Percentiles rank a stretch among this genome's conserved stretches.
Conservation (phyloP, 2,113 vertebrate genomes). For the Xyrauchen texanus region DNA sequence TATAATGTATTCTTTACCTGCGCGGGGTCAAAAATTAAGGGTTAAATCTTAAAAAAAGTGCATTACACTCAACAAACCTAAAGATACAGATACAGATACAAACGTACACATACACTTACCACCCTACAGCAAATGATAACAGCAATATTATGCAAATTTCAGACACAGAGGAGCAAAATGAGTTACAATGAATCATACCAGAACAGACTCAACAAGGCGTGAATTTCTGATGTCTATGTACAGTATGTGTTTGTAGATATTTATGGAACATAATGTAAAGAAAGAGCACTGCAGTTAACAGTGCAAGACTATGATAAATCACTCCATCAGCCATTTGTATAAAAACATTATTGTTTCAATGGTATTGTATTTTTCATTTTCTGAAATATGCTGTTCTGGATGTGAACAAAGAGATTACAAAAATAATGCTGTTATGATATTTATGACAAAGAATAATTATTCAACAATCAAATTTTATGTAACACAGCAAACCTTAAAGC, state of each 20-base stretch:
- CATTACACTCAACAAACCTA: not conserved
- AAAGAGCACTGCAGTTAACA: not conserved
- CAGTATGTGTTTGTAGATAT: too few relatives aligned
- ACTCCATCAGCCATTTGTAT: not conserved
- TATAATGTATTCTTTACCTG: too few relatives aligned
- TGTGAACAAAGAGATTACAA: not conserved
- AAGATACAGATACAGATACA: not conserved
- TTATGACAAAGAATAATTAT: too few relatives aligned
- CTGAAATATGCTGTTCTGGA: not conserved
- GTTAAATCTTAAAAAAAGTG: too few relatives aligned
- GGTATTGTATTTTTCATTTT: conserved; percentile 1
- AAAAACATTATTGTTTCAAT: not conserved
- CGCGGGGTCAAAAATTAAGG: too few relatives aligned
- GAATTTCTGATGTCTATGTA: too few relatives aligned
- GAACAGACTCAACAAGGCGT: too few relatives aligned
- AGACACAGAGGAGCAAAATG: not conserved
- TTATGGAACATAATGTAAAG: too few relatives aligned
- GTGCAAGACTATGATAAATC: not conserved
- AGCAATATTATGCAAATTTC: conserved; percentile 8
- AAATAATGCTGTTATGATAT: conserved; percentile 4
- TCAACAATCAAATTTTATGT: too few relatives aligned
- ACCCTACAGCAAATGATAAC: not conserved
- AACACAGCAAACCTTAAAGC: too few relatives aligned
- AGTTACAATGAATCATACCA: not conserved
- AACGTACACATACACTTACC: not conserved